Evolutionary conservation across 2,113 vertebrate genomes (phyloP).

Genomic region (Phaethon lepturus): DNA sequence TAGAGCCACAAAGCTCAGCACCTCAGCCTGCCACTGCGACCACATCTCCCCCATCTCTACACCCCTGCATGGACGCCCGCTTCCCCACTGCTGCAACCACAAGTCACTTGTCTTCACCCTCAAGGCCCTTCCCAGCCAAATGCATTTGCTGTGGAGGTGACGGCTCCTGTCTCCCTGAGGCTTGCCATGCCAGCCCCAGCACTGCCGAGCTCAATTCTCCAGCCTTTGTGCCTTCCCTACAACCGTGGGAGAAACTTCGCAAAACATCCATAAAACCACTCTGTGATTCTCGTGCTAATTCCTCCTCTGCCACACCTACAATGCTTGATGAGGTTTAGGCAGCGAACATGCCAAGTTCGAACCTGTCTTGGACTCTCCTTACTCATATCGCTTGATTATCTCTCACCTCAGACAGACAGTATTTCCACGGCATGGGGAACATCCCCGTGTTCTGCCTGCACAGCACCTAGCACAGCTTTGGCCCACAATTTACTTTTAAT

Average conservation of each 20-base stretch:
- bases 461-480: background rate
- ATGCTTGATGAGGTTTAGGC: background rate
- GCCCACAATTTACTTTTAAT: background rate
- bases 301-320: slow-evolving; percentile 18
- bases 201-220: background rate
- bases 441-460: background rate
- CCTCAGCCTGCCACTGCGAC: background rate
- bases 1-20: background rate
- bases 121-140: background rate
- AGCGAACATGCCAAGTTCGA: background rate
- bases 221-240: background rate
- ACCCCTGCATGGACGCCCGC: background rate
- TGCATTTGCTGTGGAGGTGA: accelerated
- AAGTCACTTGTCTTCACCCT: background rate
- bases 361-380: background rate
- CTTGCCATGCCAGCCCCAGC: background rate
- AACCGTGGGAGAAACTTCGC: background rate
- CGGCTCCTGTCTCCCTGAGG: accelerated
- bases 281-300: background rate
- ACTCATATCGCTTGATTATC: background rate
- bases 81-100: background rate
- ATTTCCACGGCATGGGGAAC: background rate
- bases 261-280: background rate
- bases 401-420: background rate
- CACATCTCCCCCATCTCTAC: background rate